Conservation (phyloP, 2,888 invertebrate species). For the Koerneria pararmatus region DNA sequence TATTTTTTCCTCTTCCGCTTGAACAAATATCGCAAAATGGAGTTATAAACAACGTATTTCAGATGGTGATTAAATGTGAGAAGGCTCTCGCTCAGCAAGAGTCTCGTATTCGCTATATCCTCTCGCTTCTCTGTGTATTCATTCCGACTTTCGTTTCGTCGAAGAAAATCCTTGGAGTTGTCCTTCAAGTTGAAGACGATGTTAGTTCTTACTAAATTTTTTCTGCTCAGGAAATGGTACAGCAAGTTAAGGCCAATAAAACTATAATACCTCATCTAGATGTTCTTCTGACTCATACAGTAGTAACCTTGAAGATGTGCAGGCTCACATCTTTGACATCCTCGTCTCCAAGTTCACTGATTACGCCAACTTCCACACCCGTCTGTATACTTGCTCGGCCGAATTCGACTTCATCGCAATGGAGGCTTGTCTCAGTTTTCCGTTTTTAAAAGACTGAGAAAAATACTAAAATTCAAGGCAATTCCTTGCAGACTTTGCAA, state of each 20-base stretch:
- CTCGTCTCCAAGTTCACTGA: slow-evolving; percentile 71
- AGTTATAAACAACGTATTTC: no score
- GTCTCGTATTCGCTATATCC: neutral
- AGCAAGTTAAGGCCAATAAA: no score
- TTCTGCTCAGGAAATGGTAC: neutral
- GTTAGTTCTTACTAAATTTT: slow-evolving; percentile 52
- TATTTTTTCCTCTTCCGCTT: no score
- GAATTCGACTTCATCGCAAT: slow-evolving; percentile 74
- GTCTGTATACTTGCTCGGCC: slow-evolving; percentile 74
- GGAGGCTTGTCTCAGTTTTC: slow-evolving; percentile 48
- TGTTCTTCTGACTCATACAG: neutral
- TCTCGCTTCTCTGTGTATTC: slow-evolving; percentile 37
- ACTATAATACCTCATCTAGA: neutral
- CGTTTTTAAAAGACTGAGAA: neutral
- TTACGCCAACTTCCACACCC: slow-evolving; percentile 73
- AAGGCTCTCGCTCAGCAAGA: slow-evolving; percentile 13
- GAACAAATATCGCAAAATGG: no score
- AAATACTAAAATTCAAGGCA: neutral
- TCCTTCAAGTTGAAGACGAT: slow-evolving; percentile 61
- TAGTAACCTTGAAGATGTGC: slow-evolving; percentile 18
- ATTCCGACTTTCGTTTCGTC: slow-evolving; percentile 55
- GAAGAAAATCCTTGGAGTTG: slow-evolving; percentile 60
- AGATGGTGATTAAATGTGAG: no score
- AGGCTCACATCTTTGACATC: slow-evolving; percentile 74
- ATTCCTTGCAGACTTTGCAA: slow-evolving; percentile 61